Evolutionary conservation across 2,888 invertebrate genomes (phyloP).

Genomic region (Pocota personata): DNA sequence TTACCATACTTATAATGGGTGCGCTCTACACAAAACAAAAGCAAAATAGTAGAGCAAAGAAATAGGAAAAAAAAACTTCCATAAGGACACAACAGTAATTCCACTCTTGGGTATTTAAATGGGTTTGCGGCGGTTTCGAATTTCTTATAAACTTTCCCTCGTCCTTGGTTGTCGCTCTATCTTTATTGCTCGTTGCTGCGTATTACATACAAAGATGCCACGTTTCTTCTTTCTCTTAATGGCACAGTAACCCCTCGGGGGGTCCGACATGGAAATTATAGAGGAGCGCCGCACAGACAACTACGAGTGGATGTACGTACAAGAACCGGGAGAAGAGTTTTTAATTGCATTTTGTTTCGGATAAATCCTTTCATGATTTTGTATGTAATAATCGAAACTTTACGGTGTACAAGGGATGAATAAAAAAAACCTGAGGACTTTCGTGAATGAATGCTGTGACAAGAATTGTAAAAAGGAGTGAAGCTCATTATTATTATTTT

Average conservation of each 20-base stretch:
- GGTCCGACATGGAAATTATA: conserved; percentile 49
- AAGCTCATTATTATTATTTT: conserved; percentile 42
- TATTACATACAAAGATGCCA: conserved; percentile 39
- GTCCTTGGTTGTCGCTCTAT: conserved; percentile 34
- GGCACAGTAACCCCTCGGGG: conserved; percentile 8
- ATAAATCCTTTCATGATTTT: conserved; percentile 70
- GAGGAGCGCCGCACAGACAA: neutral
- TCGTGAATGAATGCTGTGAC: no score
- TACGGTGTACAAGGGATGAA: conserved; percentile 1
- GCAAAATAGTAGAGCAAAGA: conserved; percentile 44
- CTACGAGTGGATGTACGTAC: neutral
- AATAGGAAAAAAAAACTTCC: conserved; percentile 8
- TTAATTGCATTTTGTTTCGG: conserved; percentile 72
- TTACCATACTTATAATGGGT: neutral
- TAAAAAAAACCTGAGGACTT: conserved; percentile 22
- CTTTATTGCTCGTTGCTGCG: conserved; percentile 44
- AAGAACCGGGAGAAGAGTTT: conserved; percentile 54
- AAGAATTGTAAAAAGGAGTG: neutral
- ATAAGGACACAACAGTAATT: conserved; percentile 70
- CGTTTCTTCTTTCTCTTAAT: conserved; percentile 26
- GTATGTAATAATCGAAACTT: conserved; percentile 67
- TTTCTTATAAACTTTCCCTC: conserved; percentile 64
- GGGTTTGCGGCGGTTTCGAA: conserved; percentile 70
- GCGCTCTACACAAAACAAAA: conserved; percentile 43
- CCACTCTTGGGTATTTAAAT: conserved; percentile 71